Percentiles rank a stretch among this genome's conserved stretches.
phyloP scores from a whole-genome alignment of 2,113 vertebrate species.

The Oreochromis spilurus region DNA sequence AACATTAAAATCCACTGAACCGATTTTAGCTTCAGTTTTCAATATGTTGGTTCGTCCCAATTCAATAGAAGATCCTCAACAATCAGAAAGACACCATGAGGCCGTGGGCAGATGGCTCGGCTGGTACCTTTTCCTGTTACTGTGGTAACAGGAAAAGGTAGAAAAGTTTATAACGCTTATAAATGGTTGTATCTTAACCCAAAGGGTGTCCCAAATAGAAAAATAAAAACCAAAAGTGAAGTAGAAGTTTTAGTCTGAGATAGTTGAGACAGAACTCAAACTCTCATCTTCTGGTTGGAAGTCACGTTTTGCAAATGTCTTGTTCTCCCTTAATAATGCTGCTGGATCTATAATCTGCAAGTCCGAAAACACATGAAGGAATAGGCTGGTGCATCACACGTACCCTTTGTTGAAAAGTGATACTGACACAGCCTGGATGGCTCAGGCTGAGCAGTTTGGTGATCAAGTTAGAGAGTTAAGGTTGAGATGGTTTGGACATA shows the following conservation, averaged over 20 bases:
- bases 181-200: background rate
- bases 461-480: background rate
- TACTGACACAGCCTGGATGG: background rate
- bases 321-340: background rate
- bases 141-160: background rate
- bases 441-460: background rate
- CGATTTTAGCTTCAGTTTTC: background rate
- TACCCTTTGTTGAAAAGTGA: background rate
- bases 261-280: background rate
- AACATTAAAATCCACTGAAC: background rate
- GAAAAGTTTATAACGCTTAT: background rate
- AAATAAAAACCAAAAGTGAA: background rate
- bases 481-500: background rate
- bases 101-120: background rate
- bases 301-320: background rate
- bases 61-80: background rate
- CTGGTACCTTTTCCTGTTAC: background rate
- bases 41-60: background rate
- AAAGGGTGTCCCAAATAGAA: background rate
- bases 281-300: background rate
- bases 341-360: background rate
- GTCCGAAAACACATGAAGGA: background rate
- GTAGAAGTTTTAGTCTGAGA: background rate
- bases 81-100: background rate
- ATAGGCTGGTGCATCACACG: background rate